Conservation (phyloP, 2,888 invertebrate species). For the Hemaris fuciformis region DNA sequence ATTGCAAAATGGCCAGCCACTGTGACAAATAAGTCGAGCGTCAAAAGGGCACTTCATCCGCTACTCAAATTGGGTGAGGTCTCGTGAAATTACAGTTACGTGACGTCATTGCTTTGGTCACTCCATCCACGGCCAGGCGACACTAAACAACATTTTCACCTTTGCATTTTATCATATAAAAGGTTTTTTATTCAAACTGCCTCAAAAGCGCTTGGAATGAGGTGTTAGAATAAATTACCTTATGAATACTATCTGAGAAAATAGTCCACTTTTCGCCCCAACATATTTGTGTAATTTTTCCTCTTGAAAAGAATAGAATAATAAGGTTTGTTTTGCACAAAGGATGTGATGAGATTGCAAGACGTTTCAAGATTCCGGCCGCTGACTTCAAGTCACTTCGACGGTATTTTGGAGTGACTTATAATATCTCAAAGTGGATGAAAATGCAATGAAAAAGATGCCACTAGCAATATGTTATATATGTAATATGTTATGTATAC, state of each 20-base stretch:
- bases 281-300: background rate
- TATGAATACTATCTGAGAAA: background rate
- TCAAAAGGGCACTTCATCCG: conserved; percentile 4
- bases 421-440: too few relatives aligned
- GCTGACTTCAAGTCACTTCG: too few relatives aligned
- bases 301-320: background rate
- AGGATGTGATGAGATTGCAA: too few relatives aligned
- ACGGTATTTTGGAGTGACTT: too few relatives aligned
- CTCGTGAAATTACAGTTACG: conserved; percentile 9
- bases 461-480: too few relatives aligned
- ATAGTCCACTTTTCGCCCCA: background rate
- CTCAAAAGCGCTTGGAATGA: background rate
- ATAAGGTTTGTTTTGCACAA: background rate
- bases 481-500: too few relatives aligned
- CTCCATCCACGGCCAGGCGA: background rate
- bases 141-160: background rate
- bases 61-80: background rate
- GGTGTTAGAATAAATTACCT: background rate
- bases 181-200: background rate
- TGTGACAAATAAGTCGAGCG: background rate
- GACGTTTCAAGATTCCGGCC: too few relatives aligned
- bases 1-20: background rate
- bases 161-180: background rate
- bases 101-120: conserved; percentile 3
- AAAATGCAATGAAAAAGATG: too few relatives aligned